Evolutionary conservation across 2,113 vertebrate species (phyloP), one percentile per base, ranked within the genome.

Genomic region (Macquaria ambigua): DNA sequence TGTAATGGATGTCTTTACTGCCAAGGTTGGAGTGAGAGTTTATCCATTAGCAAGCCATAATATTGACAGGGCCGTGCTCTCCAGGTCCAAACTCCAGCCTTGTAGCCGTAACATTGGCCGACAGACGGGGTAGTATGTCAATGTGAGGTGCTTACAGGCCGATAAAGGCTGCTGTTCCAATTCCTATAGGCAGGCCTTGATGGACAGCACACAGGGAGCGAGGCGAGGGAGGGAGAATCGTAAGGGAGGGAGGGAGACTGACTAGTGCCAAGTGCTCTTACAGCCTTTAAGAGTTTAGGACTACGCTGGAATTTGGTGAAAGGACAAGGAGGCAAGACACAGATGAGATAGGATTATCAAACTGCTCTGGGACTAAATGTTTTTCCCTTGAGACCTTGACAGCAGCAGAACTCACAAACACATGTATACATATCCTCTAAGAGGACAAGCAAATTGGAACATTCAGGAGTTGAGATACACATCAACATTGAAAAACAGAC

Each of bases 41-140:
- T 91, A 92, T 92, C 89, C 85, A 92, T 91, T 91, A 89, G 81
- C 50, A 41, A 87, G 91, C 75, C 80, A 87, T 90, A 94, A 94
- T 92, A 93, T 93, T 93, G 93, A 95, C 94, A 92, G 93, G 90
- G 85, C 87, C 71, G 21, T 3, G 87, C 85, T 90, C 84, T 84
- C 74, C 6, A 4, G 74, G 81, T 88, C 93, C 90, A 93, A 92
- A 92, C 87, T 82, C 72, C 82, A 77, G 84, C 73, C 75, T 72
- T 81, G 85, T 89, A 94, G 90, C 84, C 90, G 84, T 86, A 94
- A 94, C 90, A 91, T 56, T 86, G 90, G 86, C 87, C 79, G 53
- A 87, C 89, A 91, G 87, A 90, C 87, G 84, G 91, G 84, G 88
- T 89, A 90, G 83, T 92, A 91, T 87, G 89, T 95, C 93, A 92